Conservation (phyloP, 1,140 invertebrate genomes). For the Musca domestica region DNA sequence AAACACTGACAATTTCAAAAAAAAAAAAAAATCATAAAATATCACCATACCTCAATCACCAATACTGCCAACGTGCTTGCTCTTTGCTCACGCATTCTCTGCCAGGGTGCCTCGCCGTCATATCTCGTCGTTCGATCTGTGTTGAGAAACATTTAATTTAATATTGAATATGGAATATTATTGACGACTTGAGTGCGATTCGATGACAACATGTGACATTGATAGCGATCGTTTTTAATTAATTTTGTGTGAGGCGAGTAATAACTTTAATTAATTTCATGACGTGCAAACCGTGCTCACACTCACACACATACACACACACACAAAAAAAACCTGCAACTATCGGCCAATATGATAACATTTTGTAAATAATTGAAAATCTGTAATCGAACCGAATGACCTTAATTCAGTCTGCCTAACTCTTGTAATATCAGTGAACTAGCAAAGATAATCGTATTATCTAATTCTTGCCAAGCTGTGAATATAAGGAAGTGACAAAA, state of each 20-base stretch:
- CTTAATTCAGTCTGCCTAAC: no score
- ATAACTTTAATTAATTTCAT: slow-evolving; percentile 19
- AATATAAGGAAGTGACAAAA: no score
- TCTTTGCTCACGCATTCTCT: not conserved
- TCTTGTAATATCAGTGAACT: no score
- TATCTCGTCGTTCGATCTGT: not conserved
- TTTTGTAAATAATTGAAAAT: no score
- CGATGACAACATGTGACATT: slow-evolving; percentile 11
- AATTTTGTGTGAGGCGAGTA: slow-evolving; percentile 1
- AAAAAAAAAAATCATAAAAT: not conserved
- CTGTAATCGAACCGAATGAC: no score
- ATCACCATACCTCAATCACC: not conserved
- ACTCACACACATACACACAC: not conserved
- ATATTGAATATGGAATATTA: not conserved
- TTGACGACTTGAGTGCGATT: not conserved
- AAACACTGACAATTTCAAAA: not conserved
- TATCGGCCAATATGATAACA: no score
- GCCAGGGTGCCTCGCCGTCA: not conserved
- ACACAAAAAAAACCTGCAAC: no score
- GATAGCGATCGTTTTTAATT: slow-evolving; percentile 15
- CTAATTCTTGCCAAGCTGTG: no score
- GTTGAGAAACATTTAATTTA: not conserved
- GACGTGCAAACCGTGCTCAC: not conserved
- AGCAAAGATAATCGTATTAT: no score
- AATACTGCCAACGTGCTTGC: not conserved